Conservation (phyloP, 2,797 vertebrate species). For the Loris lydekkerianus region DNA sequence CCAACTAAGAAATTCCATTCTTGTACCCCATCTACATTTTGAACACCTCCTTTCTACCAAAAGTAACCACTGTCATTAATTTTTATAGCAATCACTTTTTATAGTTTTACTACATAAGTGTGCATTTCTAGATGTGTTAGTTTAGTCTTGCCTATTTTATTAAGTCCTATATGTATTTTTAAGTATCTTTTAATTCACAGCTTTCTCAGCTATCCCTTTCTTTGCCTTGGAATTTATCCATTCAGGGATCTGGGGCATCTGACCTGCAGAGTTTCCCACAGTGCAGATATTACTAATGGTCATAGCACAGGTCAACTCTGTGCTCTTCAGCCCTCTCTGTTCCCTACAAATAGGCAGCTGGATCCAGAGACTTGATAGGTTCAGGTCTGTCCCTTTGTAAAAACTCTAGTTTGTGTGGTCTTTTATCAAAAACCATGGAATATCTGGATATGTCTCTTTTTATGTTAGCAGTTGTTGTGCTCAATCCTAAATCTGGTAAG, state of each 20-base stretch:
- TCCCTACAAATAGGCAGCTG: not conserved
- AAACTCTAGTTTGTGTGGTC: not conserved
- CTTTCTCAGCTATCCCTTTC: not conserved
- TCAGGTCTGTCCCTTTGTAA: not conserved
- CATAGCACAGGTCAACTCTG: not conserved
- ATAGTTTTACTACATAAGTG: not conserved
- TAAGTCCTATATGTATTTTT: not conserved
- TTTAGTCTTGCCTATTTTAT: not conserved
- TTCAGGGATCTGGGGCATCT: not conserved
- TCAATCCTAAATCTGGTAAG: not conserved
- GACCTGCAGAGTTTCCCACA: not conserved
- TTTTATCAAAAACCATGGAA: slow-evolving; percentile 20
- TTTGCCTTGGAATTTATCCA: not conserved
- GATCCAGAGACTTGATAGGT: not conserved
- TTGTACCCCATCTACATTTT: not conserved
- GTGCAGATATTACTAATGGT: not conserved
- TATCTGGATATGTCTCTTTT: not conserved
- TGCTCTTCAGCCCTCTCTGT: not conserved
- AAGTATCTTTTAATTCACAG: not conserved
- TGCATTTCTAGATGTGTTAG: not conserved
- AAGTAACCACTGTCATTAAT: not conserved
- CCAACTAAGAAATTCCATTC: not conserved
- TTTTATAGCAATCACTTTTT: slow-evolving; percentile 34
- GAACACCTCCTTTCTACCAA: not conserved
- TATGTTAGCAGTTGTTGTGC: not conserved